Conservation (phyloP, 2,113 vertebrate genomes). For the Egretta garzetta region DNA sequence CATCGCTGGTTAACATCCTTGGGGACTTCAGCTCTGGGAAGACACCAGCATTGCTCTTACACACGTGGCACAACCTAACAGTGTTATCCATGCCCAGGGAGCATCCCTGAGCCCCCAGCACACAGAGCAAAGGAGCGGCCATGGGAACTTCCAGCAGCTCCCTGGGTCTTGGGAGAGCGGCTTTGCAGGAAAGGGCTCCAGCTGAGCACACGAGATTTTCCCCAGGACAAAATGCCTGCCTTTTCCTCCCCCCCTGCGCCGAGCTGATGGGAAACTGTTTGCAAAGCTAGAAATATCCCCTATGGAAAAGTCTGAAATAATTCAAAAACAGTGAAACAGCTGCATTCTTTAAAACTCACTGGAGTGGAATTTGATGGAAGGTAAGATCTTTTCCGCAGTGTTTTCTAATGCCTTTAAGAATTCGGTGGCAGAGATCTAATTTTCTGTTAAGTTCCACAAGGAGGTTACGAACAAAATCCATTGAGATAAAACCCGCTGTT, state of each 20-base stretch:
- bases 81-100: rapidly evolving
- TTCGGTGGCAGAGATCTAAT: conserved; percentile 38
- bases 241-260: not conserved
- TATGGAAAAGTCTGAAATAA: conserved; percentile 38
- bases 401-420: conserved; percentile 36
- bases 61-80: not conserved
- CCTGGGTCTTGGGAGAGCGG: not conserved
- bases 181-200: conserved; percentile 22
- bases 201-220: not conserved
- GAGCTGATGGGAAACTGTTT: conserved; percentile 18
- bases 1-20: not conserved
- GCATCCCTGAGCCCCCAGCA: not conserved
- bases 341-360: conserved; percentile 55
- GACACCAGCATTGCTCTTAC: not conserved
- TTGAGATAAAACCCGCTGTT: not conserved
- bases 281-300: conserved; percentile 32
- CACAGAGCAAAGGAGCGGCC: not conserved
- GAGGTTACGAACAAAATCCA: conserved; percentile 22
- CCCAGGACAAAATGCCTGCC: conserved; percentile 15
- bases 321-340: not conserved
- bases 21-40: not conserved
- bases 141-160: conserved; percentile 22
- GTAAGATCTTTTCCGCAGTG: not conserved
- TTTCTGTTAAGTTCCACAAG: conserved; percentile 64
- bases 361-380: conserved; percentile 50